A percentile compares a stretch with the other conserved stretches of the same genome.
Conservation (phyloP, 2,888 invertebrate species). For the Aleiodes leptofemur region DNA sequence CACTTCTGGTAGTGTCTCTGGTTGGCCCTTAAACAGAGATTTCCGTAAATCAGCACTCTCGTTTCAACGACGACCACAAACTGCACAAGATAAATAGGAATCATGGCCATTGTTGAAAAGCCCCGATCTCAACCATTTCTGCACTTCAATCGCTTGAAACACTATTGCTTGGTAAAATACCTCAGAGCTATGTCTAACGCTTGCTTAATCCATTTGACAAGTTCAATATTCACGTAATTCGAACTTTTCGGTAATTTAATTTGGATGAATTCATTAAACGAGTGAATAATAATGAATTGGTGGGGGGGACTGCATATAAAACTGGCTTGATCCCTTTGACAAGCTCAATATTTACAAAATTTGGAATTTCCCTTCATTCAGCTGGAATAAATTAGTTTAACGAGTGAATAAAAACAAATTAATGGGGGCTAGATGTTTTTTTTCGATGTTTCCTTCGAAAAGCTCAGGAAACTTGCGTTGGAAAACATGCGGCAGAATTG, state of each 20-base stretch:
- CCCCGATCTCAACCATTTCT: conserved; percentile 5
- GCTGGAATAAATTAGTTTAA: no score
- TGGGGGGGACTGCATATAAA: not conserved
- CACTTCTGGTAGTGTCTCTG: conserved; percentile 32
- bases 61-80: conserved; percentile 47
- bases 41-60: conserved; percentile 49
- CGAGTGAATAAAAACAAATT: not conserved
- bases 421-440: conserved; percentile 16
- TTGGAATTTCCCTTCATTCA: no score
- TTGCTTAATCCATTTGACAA: no score
- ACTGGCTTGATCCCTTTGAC: no score
- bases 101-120: conserved; percentile 42
- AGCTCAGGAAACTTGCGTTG: no score
- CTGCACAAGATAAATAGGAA: conserved; percentile 47
- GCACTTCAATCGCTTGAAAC: conserved; percentile 31
- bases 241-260: no score
- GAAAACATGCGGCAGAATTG: no score
- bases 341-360: no score
- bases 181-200: not conserved
- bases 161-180: conserved; percentile 37
- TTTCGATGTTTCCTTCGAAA: not conserved
- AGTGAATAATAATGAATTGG: not conserved
- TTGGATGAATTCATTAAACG: no score
- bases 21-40: conserved; percentile 39
- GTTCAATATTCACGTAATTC: no score